These are phyloP conservation scores for Metallyticus violacea DNA, from an alignment of 2,888 invertebrate species.

Conservation along the genomic window DNA sequence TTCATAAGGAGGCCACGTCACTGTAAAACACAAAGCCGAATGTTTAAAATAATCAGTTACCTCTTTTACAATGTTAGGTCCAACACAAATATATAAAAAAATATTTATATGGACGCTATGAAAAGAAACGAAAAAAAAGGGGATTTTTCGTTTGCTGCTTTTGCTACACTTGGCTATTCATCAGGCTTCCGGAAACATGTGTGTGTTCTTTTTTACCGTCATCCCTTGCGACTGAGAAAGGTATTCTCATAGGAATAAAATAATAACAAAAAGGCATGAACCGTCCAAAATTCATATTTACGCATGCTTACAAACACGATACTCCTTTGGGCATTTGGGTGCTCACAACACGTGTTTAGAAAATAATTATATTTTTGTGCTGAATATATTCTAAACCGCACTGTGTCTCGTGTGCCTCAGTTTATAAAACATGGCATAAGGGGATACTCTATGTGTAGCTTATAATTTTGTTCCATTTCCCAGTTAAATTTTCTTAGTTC, in stretches of 20 bases:
- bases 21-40: neutral
- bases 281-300: neutral
- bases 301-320: neutral
- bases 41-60: neutral
- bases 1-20: no score
- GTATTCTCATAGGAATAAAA: no score
- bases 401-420: no score
- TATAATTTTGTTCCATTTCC: no score
- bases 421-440: no score
- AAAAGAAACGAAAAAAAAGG: neutral
- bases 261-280: neutral
- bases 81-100: neutral
- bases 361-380: no score
- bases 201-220: neutral
- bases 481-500: no score
- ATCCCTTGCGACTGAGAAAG: neutral
- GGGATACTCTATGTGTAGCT: no score
- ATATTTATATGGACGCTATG: neutral
- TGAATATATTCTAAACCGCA: no score
- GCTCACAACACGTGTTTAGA: neutral
- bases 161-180: neutral
- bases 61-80: neutral
- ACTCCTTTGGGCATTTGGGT: neutral
- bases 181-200: neutral
- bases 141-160: neutral